phyloP scores from a whole-genome alignment of 2,113 vertebrate species.

The Dascyllus trimaculatus region DNA sequence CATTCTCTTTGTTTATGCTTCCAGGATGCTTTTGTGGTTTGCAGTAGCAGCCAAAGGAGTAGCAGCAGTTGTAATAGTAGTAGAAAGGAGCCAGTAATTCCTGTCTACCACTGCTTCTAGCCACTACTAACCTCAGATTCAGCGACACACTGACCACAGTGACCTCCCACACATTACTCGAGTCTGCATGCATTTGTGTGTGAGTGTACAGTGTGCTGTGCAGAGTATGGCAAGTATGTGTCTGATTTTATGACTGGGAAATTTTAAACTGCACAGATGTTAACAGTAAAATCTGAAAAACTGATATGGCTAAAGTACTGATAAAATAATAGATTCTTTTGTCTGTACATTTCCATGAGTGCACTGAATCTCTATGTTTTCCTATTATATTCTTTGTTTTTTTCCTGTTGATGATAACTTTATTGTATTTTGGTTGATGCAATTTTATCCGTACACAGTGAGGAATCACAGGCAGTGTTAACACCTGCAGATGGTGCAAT shows the following conservation, averaged over 20 bases:
- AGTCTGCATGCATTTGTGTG: conserved; percentile 49
- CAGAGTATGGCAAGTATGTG: not conserved
- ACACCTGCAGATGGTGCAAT: too few species aligned
- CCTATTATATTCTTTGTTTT: too few species aligned
- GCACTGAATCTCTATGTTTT: too few species aligned
- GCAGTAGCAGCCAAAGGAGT: conserved; percentile 41
- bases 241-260: not conserved
- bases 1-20: conserved; percentile 32
- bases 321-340: too few species aligned
- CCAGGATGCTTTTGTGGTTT: conserved; percentile 50
- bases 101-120: conserved; percentile 53
- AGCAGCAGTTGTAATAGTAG: conserved; percentile 53
- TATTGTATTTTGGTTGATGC: too few species aligned
- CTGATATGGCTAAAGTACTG: too few species aligned
- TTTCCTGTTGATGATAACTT: too few species aligned
- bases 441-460: too few species aligned
- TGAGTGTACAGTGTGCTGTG: conserved; percentile 2
- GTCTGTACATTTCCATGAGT: too few species aligned
- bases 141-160: conserved; percentile 71
- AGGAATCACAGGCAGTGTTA: too few species aligned
- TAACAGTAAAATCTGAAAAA: too few species aligned
- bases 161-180: conserved; percentile 62
- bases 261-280: not conserved
- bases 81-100: conserved; percentile 60
- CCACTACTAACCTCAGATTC: conserved; percentile 66